These are phyloP conservation scores for Hylaeus volcanicus DNA, from an alignment of 1,140 invertebrate species.

Conservation along the genomic window DNA sequence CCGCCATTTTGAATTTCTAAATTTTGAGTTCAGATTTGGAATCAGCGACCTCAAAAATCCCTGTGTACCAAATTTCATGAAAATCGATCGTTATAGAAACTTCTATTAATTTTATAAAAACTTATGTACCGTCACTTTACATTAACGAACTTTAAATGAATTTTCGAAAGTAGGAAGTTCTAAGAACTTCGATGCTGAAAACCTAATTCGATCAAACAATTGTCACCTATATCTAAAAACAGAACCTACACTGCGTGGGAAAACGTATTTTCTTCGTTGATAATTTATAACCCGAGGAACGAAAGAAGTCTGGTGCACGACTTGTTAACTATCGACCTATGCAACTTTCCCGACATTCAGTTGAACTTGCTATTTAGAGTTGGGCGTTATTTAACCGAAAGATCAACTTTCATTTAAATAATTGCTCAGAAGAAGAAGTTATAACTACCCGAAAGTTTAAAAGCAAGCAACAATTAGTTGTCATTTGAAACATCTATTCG, in stretches of 20 bases:
- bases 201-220: too few species aligned
- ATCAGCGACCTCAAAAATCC: too few species aligned
- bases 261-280: background rate
- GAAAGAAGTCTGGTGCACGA: background rate
- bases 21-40: too few species aligned
- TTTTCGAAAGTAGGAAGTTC: background rate
- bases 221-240: background rate
- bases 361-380: background rate
- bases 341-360: background rate
- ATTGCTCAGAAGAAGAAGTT: too few species aligned
- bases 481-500: too few species aligned
- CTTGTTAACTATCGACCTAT: constrained; percentile 17
- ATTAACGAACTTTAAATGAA: background rate
- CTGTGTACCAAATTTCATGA: too few species aligned
- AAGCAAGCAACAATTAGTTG: too few species aligned
- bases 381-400: too few species aligned
- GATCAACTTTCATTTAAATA: too few species aligned
- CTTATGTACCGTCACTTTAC: background rate
- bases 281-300: background rate
- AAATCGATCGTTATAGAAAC: too few species aligned
- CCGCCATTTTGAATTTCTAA: too few species aligned
- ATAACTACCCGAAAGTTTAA: too few species aligned
- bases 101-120: background rate
- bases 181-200: background rate
- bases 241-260: background rate